phyloP scores from a whole-genome alignment of 2,888 invertebrate genomes.

The Anagyrus pseudococci region DNA sequence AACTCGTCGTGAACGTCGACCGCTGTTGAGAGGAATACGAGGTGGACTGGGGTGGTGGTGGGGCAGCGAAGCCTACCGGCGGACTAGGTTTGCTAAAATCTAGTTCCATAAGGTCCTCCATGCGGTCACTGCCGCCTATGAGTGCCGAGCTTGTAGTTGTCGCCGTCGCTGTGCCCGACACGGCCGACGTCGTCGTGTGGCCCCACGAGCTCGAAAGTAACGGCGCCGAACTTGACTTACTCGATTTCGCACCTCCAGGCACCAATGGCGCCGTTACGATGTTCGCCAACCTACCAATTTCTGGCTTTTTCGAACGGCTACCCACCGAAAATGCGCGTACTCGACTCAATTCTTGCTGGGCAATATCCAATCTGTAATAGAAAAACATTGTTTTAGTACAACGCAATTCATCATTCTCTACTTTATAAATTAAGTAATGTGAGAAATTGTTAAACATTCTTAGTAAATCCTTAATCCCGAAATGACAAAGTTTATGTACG shows the following conservation, averaged over 20 bases:
- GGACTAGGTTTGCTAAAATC: conserved; percentile 68
- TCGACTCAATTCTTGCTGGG: conserved; percentile 64
- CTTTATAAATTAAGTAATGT: too few relatives aligned
- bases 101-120: conserved; percentile 85
- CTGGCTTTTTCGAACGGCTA: conserved; percentile 67
- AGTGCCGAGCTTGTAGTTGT: not conserved
- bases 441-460: too few relatives aligned
- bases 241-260: conserved; percentile 53
- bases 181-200: too few relatives aligned
- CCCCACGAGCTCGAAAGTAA: conserved; percentile 66
- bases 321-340: conserved; percentile 82
- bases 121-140: conserved; percentile 60
- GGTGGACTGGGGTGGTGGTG: conserved; percentile 41
- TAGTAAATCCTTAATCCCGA: too few relatives aligned
- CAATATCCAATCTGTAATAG: conserved; percentile 55
- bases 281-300: conserved; percentile 53
- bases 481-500: too few relatives aligned
- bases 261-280: conserved; percentile 52
- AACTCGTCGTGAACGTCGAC: conserved; percentile 44
- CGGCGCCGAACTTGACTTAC: conserved; percentile 75
- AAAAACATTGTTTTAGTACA: too few relatives aligned
- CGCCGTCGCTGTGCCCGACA: conserved; percentile 45
- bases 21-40: conserved; percentile 51
- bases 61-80: conserved; percentile 50
- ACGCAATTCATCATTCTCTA: too few relatives aligned